These are phyloP conservation scores for Paralichthys olivaceus DNA, from an alignment of 2,113 vertebrate genomes.

Conservation along the genomic window DNA sequence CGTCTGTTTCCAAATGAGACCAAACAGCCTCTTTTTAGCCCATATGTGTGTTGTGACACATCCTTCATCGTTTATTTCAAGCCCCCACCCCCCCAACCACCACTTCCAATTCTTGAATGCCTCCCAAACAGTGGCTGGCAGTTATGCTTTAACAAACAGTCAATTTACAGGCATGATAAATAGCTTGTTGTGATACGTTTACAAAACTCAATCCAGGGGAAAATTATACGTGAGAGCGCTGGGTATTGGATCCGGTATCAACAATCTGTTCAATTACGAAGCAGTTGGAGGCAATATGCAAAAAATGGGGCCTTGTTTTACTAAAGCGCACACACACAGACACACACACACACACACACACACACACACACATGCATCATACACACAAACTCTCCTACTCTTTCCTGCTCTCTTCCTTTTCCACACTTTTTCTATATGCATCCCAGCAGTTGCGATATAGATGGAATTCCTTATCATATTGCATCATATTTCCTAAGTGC, in stretches of 20 bases:
- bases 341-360: no score
- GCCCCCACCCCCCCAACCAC: constrained; percentile 81
- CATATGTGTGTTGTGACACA: constrained; percentile 77
- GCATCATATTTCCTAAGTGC: constrained; percentile 79
- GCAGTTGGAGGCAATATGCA: constrained; percentile 94
- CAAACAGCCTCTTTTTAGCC: constrained; percentile 75
- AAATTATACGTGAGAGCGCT: constrained; percentile 91
- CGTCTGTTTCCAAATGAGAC: constrained; percentile 77
- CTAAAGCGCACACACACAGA: constrained; percentile 64
- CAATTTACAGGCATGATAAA: constrained; percentile 94
- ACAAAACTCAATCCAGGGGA: constrained; percentile 91
- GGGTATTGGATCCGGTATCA: constrained; percentile 92
- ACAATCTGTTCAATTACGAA: constrained; percentile 94
- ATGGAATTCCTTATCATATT: constrained; percentile 76
- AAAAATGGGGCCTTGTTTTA: constrained; percentile 78
- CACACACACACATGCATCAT: constrained; percentile 14
- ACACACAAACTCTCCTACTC: constrained; percentile 25
- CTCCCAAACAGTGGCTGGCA: constrained; percentile 88
- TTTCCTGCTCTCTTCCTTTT: constrained; percentile 44
- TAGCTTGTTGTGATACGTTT: constrained; percentile 92
- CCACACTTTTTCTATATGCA: constrained; percentile 45
- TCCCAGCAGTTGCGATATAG: constrained; percentile 63
- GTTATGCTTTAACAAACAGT: constrained; percentile 97
- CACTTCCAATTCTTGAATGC: constrained; percentile 88
- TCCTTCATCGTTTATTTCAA: constrained; percentile 89